A percentile compares a stretch with the other conserved stretches of the same genome.
These are phyloP conservation scores for Sciurus vulgaris DNA, from an alignment of 2,797 vertebrate genomes.

Conservation along the genomic window DNA sequence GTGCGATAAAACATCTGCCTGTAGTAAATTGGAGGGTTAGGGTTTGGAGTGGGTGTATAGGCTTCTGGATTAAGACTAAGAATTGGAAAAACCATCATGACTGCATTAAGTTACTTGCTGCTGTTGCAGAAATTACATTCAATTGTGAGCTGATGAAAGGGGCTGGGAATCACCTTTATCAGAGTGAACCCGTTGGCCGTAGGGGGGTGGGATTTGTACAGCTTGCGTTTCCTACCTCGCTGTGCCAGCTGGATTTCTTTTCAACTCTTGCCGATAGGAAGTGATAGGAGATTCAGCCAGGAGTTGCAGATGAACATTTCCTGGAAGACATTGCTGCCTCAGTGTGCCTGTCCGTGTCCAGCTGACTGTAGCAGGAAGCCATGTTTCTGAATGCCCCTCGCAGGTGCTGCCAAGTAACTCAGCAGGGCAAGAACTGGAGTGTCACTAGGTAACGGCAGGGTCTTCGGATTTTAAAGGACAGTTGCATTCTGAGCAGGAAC, in stretches of 20 bases:
- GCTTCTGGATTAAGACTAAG: conserved; percentile 3
- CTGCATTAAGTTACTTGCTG: not conserved
- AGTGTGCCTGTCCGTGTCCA: not conserved
- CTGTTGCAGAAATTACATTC: not conserved
- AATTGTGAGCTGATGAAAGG: not conserved
- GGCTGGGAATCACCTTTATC: not conserved
- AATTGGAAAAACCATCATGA: not conserved
- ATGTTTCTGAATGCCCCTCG: not conserved
- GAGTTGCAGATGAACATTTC: not conserved
- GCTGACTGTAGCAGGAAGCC: not conserved
- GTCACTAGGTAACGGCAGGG: not conserved
- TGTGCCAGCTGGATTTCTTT: not conserved
- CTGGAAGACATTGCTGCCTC: not conserved
- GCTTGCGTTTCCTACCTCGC: not conserved
- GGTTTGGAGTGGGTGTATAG: not conserved
- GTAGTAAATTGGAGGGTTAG: not conserved
- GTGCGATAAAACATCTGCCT: not conserved
- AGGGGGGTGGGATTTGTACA: not conserved
- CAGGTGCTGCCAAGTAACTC: not conserved
- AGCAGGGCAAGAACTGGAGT: not conserved
- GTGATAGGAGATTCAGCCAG: not conserved
- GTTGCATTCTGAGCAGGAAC: not conserved
- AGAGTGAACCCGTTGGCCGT: not conserved
- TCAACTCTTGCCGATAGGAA: not conserved
- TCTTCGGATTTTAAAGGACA: not conserved